phyloP scores from a whole-genome alignment of 2,113 vertebrate genomes.

The Redunca redunca region DNA sequence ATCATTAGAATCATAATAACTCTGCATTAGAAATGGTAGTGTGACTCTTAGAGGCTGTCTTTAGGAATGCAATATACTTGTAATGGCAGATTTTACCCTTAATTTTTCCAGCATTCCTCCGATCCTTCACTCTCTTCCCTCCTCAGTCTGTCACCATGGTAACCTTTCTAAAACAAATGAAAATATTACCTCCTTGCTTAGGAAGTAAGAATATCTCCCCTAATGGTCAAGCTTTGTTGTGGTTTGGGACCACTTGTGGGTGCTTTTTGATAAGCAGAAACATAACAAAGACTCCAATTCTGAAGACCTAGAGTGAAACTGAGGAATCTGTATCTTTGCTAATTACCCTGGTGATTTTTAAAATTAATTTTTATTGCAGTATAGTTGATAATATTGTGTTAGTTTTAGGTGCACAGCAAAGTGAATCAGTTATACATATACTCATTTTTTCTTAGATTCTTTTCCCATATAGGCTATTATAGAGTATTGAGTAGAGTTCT shows the following conservation, averaged over 20 bases:
- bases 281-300: not conserved
- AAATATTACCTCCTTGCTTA: not conserved
- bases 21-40: not conserved
- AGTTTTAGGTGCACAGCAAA: not conserved
- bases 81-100: not conserved
- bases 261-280: not conserved
- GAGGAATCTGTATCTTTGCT: not conserved
- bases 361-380: not conserved
- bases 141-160: not conserved
- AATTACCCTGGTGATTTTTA: not conserved
- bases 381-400: not conserved
- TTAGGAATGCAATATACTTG: not conserved
- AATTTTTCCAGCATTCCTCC: not conserved
- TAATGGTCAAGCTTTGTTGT: not conserved
- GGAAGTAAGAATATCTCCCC: not conserved
- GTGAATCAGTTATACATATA: not conserved
- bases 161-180: slow-evolving; percentile 27
- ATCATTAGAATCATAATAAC: not conserved
- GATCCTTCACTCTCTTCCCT: not conserved
- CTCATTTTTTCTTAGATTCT: not conserved
- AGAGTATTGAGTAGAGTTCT: not conserved
- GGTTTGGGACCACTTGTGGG: not conserved
- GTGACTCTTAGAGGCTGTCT: not conserved
- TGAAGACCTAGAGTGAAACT: not conserved
- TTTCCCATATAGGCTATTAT: not conserved